Conservation (phyloP, 2,888 invertebrate genomes). For the Cryptocephalus moraei region DNA sequence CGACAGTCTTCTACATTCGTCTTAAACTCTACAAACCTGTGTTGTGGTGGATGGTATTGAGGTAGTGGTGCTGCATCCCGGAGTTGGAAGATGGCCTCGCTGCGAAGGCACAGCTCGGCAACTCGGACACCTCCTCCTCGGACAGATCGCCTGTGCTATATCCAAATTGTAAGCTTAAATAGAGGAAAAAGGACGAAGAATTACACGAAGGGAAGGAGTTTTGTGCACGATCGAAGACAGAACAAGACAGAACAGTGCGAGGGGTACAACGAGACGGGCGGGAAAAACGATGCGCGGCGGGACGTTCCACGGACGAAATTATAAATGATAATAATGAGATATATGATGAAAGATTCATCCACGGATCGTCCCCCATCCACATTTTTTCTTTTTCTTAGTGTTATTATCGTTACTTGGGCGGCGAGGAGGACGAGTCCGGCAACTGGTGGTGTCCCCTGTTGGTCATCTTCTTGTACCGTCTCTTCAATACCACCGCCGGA, state of each 20-base stretch:
- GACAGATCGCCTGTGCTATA: constrained; percentile 42
- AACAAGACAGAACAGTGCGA: too few relatives aligned
- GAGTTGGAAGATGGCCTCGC: constrained; percentile 37
- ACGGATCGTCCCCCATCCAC: too few relatives aligned
- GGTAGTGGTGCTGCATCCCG: constrained; percentile 33
- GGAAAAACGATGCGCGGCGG: too few relatives aligned
- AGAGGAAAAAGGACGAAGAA: constrained; percentile 13
- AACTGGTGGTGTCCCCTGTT: constrained; percentile 43
- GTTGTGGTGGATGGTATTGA: constrained; percentile 33
- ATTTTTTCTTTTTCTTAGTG: too few relatives aligned
- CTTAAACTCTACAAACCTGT: too few relatives aligned
- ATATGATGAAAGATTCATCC: too few relatives aligned
- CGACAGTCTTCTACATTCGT: too few relatives aligned
- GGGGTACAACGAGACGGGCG: too few relatives aligned
- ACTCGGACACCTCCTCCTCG: constrained; percentile 56
- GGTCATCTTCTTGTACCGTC: constrained; percentile 14
- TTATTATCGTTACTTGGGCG: constrained; percentile 45
- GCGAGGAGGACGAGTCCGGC: constrained; percentile 61
- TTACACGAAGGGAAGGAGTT: constrained; percentile 13
- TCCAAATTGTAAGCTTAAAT: constrained; percentile 34
- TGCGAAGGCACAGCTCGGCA: constrained; percentile 76
- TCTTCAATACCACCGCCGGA: constrained; percentile 15
- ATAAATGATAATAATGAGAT: too few relatives aligned
- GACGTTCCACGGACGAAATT: too few relatives aligned
- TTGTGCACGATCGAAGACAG: background rate